These are phyloP conservation scores for Marisa cornuarietis DNA, from an alignment of 1,140 invertebrate species.

Conservation along the genomic window DNA sequence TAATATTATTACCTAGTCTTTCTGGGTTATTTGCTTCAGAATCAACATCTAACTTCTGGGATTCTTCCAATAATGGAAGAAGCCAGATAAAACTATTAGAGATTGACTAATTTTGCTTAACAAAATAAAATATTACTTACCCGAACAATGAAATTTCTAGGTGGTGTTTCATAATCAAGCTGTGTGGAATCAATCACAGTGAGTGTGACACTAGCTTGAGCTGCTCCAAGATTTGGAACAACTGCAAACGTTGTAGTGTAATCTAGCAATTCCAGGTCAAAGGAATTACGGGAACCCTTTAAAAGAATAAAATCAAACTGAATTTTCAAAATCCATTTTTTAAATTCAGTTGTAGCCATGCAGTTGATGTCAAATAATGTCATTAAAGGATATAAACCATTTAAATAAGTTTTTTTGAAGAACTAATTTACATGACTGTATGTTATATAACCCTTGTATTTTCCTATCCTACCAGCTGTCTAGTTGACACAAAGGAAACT, in stretches of 20 bases:
- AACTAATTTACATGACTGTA: too few species aligned
- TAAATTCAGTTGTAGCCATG: too few species aligned
- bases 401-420: too few species aligned
- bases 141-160: conserved; percentile 35
- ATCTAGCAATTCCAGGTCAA: conserved; percentile 27
- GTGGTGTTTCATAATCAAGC: conserved; percentile 50
- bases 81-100: neutral
- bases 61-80: neutral
- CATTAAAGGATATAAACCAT: too few species aligned
- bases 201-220: conserved; percentile 39
- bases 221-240: conserved; percentile 33
- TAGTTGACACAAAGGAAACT: too few species aligned
- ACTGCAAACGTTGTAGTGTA: conserved; percentile 41
- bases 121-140: conserved; percentile 28
- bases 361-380: too few species aligned
- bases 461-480: too few species aligned
- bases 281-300: conserved; percentile 35
- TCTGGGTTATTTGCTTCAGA: neutral
- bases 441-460: too few species aligned
- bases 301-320: conserved; percentile 1
- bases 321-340: too few species aligned
- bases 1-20: neutral
- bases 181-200: conserved; percentile 33
- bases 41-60: neutral
- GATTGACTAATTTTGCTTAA: neutral